Conservation (phyloP, 2,888 invertebrate species). For the Rhagophthalmus giganteus region DNA sequence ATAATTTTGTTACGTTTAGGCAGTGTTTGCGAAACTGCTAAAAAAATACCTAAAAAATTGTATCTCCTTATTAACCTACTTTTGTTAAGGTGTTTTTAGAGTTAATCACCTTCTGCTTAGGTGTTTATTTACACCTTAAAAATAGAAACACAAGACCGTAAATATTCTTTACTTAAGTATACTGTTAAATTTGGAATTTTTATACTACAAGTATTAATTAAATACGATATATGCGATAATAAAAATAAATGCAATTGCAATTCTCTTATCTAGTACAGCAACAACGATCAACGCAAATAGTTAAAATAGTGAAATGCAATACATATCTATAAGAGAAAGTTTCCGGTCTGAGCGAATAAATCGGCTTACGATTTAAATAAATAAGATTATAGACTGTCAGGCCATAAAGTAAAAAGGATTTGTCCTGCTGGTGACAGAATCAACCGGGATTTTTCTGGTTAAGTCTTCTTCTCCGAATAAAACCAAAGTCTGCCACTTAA, state of each 20-base stretch:
- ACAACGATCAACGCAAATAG: conserved; percentile 22
- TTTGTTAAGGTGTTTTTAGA: no score
- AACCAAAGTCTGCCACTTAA: conserved; percentile 13
- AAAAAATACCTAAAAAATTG: no score
- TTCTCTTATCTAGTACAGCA: conserved; percentile 9
- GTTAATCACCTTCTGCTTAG: no score
- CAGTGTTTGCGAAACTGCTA: no score
- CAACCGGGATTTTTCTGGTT: conserved; percentile 21
- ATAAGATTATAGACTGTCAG: conserved; percentile 26
- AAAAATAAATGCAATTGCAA: conserved; percentile 20
- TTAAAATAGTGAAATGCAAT: conserved; percentile 25
- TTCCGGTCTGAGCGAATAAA: conserved; percentile 25
- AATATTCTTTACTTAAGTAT: no score
- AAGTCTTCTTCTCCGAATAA: conserved; percentile 13
- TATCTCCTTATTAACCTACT: no score
- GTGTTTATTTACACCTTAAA: no score
- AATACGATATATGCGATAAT: no score
- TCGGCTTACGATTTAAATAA: conserved; percentile 31
- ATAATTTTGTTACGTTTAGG: no score
- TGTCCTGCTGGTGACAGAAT: conserved; percentile 22
- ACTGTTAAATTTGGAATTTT: no score
- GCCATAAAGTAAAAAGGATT: conserved; percentile 28
- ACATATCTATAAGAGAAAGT: conserved; percentile 27
- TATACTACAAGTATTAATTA: no score
- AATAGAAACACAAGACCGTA: no score